Evolutionary conservation across 2,888 invertebrate genomes (phyloP).

Genomic region (Psococerastis gibbosa): DNA sequence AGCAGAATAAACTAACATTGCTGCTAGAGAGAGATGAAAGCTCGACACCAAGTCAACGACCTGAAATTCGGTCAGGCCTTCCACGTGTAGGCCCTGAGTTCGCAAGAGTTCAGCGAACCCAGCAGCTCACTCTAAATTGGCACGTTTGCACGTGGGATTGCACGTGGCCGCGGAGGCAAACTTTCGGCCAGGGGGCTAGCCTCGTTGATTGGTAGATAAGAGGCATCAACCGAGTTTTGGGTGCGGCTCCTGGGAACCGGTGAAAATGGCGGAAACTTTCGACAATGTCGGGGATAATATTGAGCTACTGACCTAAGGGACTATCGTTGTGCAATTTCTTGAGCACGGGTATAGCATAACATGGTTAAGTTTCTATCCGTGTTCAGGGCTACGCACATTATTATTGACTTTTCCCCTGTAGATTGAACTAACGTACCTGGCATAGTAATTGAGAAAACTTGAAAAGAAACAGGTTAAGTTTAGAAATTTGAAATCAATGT

Average conservation of each 20-base stretch:
- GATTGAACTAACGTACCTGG: no score
- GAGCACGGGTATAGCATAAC: not conserved
- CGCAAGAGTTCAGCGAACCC: constrained; percentile 9
- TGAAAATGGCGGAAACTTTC: not conserved
- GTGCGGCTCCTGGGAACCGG: not conserved
- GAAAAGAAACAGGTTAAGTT: not conserved
- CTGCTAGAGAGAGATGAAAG: not conserved
- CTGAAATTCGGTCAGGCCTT: constrained; percentile 9
- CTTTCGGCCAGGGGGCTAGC: not conserved
- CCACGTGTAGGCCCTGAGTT: constrained; percentile 9
- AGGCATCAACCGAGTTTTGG: not conserved
- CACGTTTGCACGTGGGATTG: constrained; percentile 5
- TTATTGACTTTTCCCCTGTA: no score
- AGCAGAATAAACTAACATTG: not conserved
- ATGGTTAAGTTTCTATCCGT: not conserved
- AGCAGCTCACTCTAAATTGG: constrained; percentile 1
- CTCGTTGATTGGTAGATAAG: not conserved
- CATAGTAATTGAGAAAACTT: not conserved
- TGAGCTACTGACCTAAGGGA: not conserved
- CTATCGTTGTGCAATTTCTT: not conserved
- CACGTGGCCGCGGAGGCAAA: not conserved
- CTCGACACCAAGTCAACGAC: not conserved
- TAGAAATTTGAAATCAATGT: no score
- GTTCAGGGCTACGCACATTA: no score
- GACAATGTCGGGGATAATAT: no score